A percentile compares a stretch with the other conserved stretches of the same genome.
These are phyloP conservation scores for Hippocampus barbouri DNA, from an alignment of 2,113 vertebrate genomes.

Conservation along the genomic window DNA sequence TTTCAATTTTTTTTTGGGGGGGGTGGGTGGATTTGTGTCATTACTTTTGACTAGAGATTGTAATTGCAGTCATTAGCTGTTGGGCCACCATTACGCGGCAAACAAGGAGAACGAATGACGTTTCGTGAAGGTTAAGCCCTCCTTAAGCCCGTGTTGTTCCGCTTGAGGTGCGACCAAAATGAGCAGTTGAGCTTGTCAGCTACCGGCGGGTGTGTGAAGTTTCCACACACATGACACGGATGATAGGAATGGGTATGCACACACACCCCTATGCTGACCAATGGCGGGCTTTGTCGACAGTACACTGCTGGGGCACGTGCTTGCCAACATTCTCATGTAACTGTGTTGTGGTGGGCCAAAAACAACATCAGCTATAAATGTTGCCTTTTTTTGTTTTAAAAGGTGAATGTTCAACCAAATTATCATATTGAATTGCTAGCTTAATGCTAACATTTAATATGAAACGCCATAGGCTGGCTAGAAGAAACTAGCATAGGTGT, in stretches of 20 bases:
- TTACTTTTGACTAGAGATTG: too few species aligned
- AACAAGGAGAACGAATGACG: neutral
- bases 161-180: neutral
- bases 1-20: too few species aligned
- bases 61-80: too few species aligned
- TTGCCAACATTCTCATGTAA: neutral
- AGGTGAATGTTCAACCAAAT: too few species aligned
- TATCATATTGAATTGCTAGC: too few species aligned
- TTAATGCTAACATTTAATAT: too few species aligned
- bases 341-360: neutral
- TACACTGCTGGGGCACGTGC: slow-evolving; percentile 2
- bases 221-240: slow-evolving; percentile 4
- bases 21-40: too few species aligned
- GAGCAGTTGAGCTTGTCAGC: neutral
- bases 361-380: neutral
- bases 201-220: slow-evolving; percentile 6
- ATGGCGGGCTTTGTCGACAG: slow-evolving; percentile 18
- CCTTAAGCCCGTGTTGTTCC: neutral
- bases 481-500: too few species aligned
- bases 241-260: slow-evolving; percentile 2
- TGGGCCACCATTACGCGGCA: neutral
- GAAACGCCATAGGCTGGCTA: too few species aligned
- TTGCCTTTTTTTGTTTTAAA: too few species aligned
- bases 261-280: slow-evolving; percentile 32
- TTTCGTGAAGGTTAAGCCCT: neutral